Base-by-base conservation (phyloP, 1,140 invertebrate genomes). In the Hirudo medicinalis region DNA sequence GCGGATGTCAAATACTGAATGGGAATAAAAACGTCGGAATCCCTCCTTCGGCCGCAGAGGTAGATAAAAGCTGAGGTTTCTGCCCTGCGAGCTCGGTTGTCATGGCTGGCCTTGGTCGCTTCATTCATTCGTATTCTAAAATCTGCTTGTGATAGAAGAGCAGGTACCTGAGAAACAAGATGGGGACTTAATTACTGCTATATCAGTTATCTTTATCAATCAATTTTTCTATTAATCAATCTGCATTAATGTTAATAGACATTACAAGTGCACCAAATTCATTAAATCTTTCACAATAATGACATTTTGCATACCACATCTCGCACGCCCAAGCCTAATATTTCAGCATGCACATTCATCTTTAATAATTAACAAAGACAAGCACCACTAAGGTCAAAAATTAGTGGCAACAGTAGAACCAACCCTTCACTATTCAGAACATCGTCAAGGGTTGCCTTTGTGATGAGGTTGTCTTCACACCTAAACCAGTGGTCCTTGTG, bases 401-500 rank as follows among this genome's bases (percentile, higher is more conserved):
- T 20, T 67, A 13, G 32, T 13, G 13, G 82, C 32, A 36, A 6
- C 32, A 36, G 32, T 6, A 36, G 43, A 49, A 49, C 83, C 84
- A 85, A 96, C 88, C 92, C 95, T 86, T 97, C 94, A 80, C 93
- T 95, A 75, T 89, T 88, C 25, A 98, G 84, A 63, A 98, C 94
- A 76, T 97, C 91, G 73, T 89, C 86, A 29, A 94, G 83, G 76
- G 87, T 88, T 17, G 91, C 93, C 76, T 87, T 86, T 0, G 89
- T 93, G 71, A 99, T 94, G 77, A 91, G 85, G 81, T 94, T 90
- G 83, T 99, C 95, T 82, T 97, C 92, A 83, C 95, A 98, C 79
- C 94, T 92, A 79, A 91, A 97, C 95, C 95, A 98, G 78, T 88
- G 88, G 77, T 93, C 88, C 74, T 89, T 87, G 79, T 91, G 89